Evolutionary conservation across 1,140 invertebrate genomes (phyloP).

Genomic region (Patella vulgata): DNA sequence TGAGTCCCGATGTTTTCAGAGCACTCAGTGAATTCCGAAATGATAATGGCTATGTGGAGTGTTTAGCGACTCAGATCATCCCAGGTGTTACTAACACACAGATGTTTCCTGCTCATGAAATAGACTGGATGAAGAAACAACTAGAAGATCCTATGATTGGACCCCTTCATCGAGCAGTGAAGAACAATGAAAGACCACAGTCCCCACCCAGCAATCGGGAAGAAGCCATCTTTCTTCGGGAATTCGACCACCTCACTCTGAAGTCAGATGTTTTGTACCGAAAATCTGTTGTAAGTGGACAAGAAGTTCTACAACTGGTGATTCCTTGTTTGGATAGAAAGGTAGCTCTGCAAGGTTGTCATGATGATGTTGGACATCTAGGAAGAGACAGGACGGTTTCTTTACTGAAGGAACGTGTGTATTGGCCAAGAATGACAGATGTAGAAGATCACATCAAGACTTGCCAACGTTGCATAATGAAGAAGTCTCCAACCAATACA

Average conservation of each 20-base stretch:
- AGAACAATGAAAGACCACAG: neutral
- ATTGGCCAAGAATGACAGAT: slow-evolving; percentile 19
- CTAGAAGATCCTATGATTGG: neutral
- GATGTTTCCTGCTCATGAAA: neutral
- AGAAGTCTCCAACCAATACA: slow-evolving; percentile 7
- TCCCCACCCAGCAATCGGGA: neutral
- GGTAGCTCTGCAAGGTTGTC: slow-evolving; percentile 7
- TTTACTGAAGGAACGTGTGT: slow-evolving; percentile 13
- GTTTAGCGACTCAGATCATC: neutral
- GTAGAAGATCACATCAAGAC: slow-evolving; percentile 1
- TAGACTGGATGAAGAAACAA: slow-evolving; percentile 4
- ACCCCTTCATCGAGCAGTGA: neutral
- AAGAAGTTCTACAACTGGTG: slow-evolving; percentile 14
- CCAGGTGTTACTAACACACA: too few relatives aligned
- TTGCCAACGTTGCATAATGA: slow-evolving; percentile 1
- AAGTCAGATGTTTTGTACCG: slow-evolving; percentile 14
- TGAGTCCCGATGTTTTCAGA: neutral
- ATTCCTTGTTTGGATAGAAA: neutral
- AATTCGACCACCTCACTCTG: slow-evolving; percentile 5
- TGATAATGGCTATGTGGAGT: neutral
- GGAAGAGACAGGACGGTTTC: slow-evolving; percentile 12
- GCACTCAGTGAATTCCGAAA: neutral
- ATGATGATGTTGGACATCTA: slow-evolving; percentile 23
- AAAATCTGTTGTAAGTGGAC: neutral
- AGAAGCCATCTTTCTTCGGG: neutral